A percentile compares a stretch with the other conserved stretches of the same genome.
These are phyloP conservation scores for Labeo rohita DNA, from an alignment of 2,113 vertebrate genomes.

Conservation along the genomic window DNA sequence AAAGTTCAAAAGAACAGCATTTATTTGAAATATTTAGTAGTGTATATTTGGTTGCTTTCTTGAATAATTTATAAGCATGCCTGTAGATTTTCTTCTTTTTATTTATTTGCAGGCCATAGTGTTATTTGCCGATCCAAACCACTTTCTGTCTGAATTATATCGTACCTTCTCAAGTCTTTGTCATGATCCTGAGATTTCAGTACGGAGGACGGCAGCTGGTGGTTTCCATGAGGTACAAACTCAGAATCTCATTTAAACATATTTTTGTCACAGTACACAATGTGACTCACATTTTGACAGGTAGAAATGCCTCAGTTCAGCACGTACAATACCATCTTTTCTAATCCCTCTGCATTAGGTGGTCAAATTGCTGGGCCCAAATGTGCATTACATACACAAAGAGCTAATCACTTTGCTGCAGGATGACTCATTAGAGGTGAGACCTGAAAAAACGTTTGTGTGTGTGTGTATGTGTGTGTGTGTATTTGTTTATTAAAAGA, in stretches of 20 bases:
- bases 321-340: not conserved
- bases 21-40: not conserved
- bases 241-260: not conserved
- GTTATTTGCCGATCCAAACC: conserved; percentile 88
- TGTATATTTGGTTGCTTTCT: not conserved
- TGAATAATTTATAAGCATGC: not conserved
- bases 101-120: conserved; percentile 84
- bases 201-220: conserved; percentile 87
- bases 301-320: not conserved
- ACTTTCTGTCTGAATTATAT: conserved; percentile 91
- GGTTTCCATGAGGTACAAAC: conserved; percentile 90
- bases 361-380: conserved; percentile 88
- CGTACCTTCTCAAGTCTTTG: conserved; percentile 91
- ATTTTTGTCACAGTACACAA: not conserved
- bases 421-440: conserved; percentile 93
- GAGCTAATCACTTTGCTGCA: conserved; percentile 88
- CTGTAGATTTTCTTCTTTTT: not conserved
- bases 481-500: conserved; percentile 15
- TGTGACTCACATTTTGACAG: not conserved
- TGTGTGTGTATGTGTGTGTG: conserved; percentile 34
- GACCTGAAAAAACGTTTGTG: conserved; percentile 33
- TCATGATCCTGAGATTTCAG: conserved; percentile 88
- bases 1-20: not conserved
- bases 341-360: conserved; percentile 77
- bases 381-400: conserved; percentile 88